phyloP scores from a whole-genome alignment of 2,888 invertebrate species.

The Orthosia cruda region DNA sequence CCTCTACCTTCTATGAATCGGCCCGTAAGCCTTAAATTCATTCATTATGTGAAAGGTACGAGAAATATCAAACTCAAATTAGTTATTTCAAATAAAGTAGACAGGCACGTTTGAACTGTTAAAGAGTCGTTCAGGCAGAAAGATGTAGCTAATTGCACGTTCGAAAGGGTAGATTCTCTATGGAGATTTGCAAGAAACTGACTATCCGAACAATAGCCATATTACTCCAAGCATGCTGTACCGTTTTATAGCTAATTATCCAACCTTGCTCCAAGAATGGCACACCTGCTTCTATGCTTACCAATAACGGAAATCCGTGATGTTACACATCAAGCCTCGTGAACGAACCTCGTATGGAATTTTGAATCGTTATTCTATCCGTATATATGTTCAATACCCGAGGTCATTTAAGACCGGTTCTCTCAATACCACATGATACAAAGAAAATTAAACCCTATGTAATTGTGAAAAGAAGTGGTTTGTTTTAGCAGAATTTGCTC shows the following conservation, averaged over 20 bases:
- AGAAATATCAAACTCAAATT: not conserved
- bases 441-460: constrained; percentile 56
- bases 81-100: not conserved
- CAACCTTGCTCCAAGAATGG: constrained; percentile 17
- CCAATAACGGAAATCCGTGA: constrained; percentile 64
- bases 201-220: not conserved
- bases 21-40: too few relatives aligned
- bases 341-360: constrained; percentile 67
- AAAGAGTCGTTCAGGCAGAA: not conserved
- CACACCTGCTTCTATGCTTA: constrained; percentile 38
- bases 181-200: not conserved
- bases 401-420: constrained; percentile 69
- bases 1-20: not conserved
- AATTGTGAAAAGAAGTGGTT: constrained; percentile 42
- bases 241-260: not conserved
- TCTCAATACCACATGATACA: constrained; percentile 22
- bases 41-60: not conserved
- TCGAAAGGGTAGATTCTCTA: not conserved
- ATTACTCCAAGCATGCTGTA: not conserved
- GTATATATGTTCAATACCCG: constrained; percentile 64
- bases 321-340: constrained; percentile 54
- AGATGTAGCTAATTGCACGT: not conserved
- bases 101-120: not conserved
- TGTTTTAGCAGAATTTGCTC: constrained; percentile 30
- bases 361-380: constrained; percentile 68